phyloP scores from a whole-genome alignment of 2,888 invertebrate genomes.

The Lasioglossum zephyrum region DNA sequence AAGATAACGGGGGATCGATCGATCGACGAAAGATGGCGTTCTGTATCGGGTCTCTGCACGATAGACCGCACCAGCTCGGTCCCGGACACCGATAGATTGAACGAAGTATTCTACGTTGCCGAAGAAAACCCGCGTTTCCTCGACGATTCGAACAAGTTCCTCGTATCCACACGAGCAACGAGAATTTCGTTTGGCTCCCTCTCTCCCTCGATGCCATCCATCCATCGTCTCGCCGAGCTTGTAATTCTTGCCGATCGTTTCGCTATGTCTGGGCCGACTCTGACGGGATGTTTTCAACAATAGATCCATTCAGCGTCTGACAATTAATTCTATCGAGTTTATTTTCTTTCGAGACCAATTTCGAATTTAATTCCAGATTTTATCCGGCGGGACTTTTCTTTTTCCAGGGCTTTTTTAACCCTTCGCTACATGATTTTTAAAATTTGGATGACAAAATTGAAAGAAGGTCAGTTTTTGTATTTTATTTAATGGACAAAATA shows the following conservation, averaged over 20 bases:
- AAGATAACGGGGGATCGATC: constrained; percentile 36
- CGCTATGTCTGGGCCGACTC: neutral
- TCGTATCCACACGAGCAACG: constrained; percentile 5
- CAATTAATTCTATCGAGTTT: neutral
- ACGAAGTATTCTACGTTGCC: neutral
- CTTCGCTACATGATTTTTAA: too few species aligned
- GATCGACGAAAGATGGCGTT: constrained; percentile 35
- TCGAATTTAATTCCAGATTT: neutral
- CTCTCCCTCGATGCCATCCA: constrained; percentile 14
- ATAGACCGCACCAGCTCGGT: neutral
- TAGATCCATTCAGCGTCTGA: neutral
- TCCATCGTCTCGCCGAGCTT: neutral
- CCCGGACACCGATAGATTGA: constrained; percentile 34
- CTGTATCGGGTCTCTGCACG: constrained; percentile 5
- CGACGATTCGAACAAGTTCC: constrained; percentile 16
- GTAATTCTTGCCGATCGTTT: constrained; percentile 13
- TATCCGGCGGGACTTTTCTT: neutral
- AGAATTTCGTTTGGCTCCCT: constrained; percentile 9
- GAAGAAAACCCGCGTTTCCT: neutral
- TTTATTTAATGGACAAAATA: too few species aligned
- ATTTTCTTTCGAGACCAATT: neutral
- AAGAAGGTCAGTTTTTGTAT: too few species aligned
- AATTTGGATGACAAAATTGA: too few species aligned
- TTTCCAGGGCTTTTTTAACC: too few species aligned
- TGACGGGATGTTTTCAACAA: neutral